These are phyloP conservation scores for Holacanthus passer DNA, from an alignment of 2,113 vertebrate species.

Conservation along the genomic window DNA sequence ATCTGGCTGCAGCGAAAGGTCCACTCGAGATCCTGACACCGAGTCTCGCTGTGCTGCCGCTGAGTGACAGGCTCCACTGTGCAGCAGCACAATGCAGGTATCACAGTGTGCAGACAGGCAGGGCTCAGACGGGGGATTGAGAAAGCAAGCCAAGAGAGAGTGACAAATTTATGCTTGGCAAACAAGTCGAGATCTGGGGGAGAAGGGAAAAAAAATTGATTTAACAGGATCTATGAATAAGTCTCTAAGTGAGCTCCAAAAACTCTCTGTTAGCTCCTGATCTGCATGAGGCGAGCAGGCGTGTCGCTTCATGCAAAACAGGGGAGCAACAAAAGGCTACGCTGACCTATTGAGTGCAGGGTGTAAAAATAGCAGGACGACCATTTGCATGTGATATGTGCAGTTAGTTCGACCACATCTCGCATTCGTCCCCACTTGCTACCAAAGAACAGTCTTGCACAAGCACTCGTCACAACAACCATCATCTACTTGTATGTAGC, in stretches of 20 bases:
- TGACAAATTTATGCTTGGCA: conserved; percentile 69
- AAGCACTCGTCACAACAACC: conserved; percentile 45
- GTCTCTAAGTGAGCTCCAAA: conserved; percentile 52
- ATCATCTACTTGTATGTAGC: conserved; percentile 38
- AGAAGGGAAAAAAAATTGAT: not conserved
- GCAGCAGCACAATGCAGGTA: conserved; percentile 43
- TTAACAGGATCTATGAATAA: conserved; percentile 68
- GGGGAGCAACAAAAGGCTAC: conserved; percentile 43
- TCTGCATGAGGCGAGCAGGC: conserved; percentile 45
- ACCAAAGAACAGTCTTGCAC: conserved; percentile 20
- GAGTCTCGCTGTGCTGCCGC: not conserved
- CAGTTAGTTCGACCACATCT: not conserved
- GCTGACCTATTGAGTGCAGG: conserved; percentile 27
- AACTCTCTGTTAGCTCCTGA: conserved; percentile 39
- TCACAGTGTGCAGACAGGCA: conserved; percentile 45
- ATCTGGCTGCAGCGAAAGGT: not conserved
- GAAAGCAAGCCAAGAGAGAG: conserved; percentile 56
- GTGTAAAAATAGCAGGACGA: conserved; percentile 23
- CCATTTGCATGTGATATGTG: conserved; percentile 1
- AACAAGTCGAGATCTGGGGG: conserved; percentile 62
- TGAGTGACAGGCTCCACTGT: conserved; percentile 30
- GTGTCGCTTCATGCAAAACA: conserved; percentile 59
- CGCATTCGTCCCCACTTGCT: conserved; percentile 15
- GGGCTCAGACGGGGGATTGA: conserved; percentile 34
- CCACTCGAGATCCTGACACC: conserved; percentile 1